These are phyloP conservation scores for Callaeas wilsoni DNA, from an alignment of 2,113 vertebrate species.

Conservation along the genomic window DNA sequence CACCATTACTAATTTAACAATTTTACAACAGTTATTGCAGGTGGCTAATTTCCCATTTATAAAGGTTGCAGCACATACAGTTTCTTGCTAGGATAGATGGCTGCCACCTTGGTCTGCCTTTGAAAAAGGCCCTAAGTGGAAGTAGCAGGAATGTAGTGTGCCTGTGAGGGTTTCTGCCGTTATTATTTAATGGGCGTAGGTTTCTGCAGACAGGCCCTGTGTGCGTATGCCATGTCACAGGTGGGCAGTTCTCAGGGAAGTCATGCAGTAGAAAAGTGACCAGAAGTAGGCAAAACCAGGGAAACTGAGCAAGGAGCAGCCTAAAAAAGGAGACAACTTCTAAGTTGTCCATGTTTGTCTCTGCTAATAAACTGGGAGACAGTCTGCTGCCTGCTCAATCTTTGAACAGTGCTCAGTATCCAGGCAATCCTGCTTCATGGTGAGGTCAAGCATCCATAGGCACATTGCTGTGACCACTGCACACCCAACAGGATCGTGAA, in stretches of 20 bases:
- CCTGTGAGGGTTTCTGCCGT: neutral
- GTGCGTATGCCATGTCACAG: rapidly evolving
- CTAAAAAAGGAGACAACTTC: neutral
- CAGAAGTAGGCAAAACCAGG: neutral
- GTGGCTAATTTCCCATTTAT: neutral
- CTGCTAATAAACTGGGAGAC: neutral
- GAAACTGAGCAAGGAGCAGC: neutral
- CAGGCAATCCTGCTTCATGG: neutral
- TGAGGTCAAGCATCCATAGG: neutral
- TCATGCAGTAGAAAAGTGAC: neutral
- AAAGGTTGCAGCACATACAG: neutral
- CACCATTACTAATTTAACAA: neutral
- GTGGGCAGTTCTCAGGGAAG: neutral
- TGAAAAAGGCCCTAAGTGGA: neutral
- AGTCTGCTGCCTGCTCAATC: neutral
- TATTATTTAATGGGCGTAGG: neutral
- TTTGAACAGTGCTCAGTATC: neutral
- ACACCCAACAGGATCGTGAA: neutral
- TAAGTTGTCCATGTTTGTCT: neutral
- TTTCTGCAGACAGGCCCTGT: neutral
- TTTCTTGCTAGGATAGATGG: neutral
- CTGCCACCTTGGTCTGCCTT: neutral
- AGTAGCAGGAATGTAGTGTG: neutral
- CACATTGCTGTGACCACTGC: neutral
- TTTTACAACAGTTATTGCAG: constrained; percentile 9